phyloP scores from a whole-genome alignment of 2,888 invertebrate genomes.

The Crossocerus cetratus region DNA sequence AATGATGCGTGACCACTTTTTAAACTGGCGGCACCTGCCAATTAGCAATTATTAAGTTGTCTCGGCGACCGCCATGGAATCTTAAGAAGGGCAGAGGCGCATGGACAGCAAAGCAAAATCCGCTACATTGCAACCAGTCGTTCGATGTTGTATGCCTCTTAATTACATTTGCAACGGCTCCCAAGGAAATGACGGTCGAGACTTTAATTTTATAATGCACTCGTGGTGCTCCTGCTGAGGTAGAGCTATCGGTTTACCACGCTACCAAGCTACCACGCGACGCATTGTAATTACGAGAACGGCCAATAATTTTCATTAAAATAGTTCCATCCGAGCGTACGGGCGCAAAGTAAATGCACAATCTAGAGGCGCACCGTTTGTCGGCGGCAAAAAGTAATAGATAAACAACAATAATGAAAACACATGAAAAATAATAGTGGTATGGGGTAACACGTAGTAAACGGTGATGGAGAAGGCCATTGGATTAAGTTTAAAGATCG shows the following conservation, averaged over 20 bases:
- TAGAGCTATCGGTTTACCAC: background rate
- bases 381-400: slow-evolving; percentile 24
- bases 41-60: slow-evolving; percentile 62
- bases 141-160: background rate
- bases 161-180: background rate
- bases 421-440: no score
- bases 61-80: slow-evolving; percentile 47
- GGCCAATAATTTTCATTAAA: no score
- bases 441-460: no score
- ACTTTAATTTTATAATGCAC: background rate
- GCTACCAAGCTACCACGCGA: background rate
- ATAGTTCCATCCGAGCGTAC: no score
- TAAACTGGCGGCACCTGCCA: slow-evolving; percentile 55
- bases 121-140: slow-evolving; percentile 8
- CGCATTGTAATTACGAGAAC: no score
- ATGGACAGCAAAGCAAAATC: slow-evolving; percentile 8
- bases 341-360: no score
- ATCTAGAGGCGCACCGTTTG: no score
- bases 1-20: slow-evolving; percentile 60
- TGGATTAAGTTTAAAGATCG: no score
- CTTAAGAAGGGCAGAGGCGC: slow-evolving; percentile 42
- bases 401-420: background rate
- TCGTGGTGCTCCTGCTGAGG: background rate
- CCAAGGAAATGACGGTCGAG: slow-evolving; percentile 25
- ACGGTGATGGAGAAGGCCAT: no score